Evolutionary conservation across 2,888 invertebrate species (phyloP).

Genomic region (Xestia rhomboidea): DNA sequence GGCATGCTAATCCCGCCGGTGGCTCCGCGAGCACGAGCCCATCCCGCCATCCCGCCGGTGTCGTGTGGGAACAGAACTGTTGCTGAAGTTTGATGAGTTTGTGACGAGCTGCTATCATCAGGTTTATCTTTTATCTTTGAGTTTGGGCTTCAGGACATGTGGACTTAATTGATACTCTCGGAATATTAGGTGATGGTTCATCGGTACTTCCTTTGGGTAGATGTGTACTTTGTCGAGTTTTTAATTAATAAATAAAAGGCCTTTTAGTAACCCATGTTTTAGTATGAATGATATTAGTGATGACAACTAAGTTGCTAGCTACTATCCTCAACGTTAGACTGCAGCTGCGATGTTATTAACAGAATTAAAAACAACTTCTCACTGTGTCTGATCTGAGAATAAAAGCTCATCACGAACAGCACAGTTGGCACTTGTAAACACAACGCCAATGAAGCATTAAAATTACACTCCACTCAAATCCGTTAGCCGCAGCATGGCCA

Average conservation of each 20-base stretch:
- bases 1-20: conserved; percentile 55
- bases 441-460: neutral
- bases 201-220: neutral
- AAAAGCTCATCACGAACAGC: neutral
- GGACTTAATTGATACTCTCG: neutral
- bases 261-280: neutral
- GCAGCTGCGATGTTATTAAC: neutral
- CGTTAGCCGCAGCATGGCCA: neutral
- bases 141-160: conserved; percentile 17
- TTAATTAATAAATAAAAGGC: neutral
- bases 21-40: conserved; percentile 43
- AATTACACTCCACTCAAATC: neutral
- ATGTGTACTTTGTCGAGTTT: neutral
- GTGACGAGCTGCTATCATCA: conserved; percentile 13
- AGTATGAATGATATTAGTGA: neutral
- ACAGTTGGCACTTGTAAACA: neutral
- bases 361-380: neutral
- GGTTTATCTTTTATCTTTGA: conserved; percentile 20
- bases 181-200: neutral
- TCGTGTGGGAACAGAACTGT: conserved; percentile 6
- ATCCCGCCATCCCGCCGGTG: conserved; percentile 15
- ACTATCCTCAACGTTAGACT: too few relatives aligned
- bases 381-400: too few relatives aligned
- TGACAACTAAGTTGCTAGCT: neutral
- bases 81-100: conserved; percentile 51